Base-by-base conservation (phyloP, 2,888 invertebrate species). In the Eretmocerus hayati region DNA sequence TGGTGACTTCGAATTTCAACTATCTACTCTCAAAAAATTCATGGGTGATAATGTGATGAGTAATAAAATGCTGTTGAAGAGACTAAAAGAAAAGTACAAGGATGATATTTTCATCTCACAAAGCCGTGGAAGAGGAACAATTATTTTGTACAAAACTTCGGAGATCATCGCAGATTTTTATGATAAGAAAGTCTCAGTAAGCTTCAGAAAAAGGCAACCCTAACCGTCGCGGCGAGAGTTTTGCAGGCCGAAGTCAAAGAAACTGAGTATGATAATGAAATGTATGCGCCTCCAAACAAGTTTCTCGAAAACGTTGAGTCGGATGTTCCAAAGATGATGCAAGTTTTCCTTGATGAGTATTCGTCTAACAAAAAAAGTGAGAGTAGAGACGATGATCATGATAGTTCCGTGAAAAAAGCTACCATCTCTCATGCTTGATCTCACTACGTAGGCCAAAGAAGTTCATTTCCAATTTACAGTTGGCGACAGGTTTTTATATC, bases 401-500 rank as follows among this genome's bases (percentile, higher is more conserved):
- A 16, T 5, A 30, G 16, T 39, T 16, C n/a, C 4, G 9, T 16
- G 15, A 30, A 26, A 26, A 5, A n/a, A 6, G 5, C 16, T 16
- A 6, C 4, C 18, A 36, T 36, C 20, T 18, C 19, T 18, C 36
- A 36, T 19, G 4, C 6, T 6, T 18, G 5, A 15, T 36, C 5
- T 18, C 36, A 11, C 5, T 36, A n/a, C 5, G 16, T 52, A 21
- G 42, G 9, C 55, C 53, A 21, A 8, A n/a, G 16, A 15, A 35
- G 23, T 21, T 26, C 47, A 46, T 46, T 9, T 31, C 40, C 9
- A 8, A 13, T 32, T 31, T 53, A n/a, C 53, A 51, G 26, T 32
- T 53, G 13, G 45, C 47, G 23, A 20, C 48, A 11, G 40, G 41
- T 13, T 49, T 46, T 4, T 50, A 56, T 42, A 18, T 56, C 11